Evolutionary conservation across 1,140 invertebrate genomes (phyloP), one percentile per base, ranked within the genome.

Genomic region (Subanguina moxae): DNA sequence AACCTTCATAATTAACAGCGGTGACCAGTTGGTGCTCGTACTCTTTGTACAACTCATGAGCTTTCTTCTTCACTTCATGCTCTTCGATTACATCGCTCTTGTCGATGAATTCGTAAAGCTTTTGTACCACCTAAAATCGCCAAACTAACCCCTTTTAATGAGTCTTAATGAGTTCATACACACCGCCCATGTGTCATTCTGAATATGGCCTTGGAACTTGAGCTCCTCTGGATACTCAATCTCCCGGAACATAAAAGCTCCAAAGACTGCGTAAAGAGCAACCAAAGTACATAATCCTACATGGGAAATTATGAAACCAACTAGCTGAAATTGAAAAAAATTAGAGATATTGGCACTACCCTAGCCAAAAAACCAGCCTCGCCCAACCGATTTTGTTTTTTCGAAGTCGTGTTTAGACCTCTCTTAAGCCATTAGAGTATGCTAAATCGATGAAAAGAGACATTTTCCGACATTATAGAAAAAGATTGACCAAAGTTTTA

Each of bases 241-340:
- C 0, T 87, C 86, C 79, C 88, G 90, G 82, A 97, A 98, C 42
- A 91, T 89, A 27, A 94, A 89, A 0, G 94, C 94, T 0, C 94
- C 94, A 11, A 96, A 87, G 57, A 97, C 90, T 1, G 94, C 91
- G 82, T 97, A 97, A 52, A 91, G 89, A 0, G 97, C 91, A 17
- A 97, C 92, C 3, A 97, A 85, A 0, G 90, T 91, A 48, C 93
- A 93, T 5, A 97, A 90, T 57, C 94, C 94, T 57, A 97, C 91
- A 76, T 88, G 87, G 1, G 87, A 88, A 74, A 88, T 87, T 17
- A 88, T 76, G 66, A 85, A 86, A 21, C 84, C 83, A 13, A 79
- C 72, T 56, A 85, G 82, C 74, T 82, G 48, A 52, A 52, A 52
- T 45, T 45, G n/a, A 15, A 52, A 65, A 61, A 75, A 45, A 15